Base-by-base conservation (phyloP, 2,113 vertebrate species). In the Hyaena hyaena region DNA sequence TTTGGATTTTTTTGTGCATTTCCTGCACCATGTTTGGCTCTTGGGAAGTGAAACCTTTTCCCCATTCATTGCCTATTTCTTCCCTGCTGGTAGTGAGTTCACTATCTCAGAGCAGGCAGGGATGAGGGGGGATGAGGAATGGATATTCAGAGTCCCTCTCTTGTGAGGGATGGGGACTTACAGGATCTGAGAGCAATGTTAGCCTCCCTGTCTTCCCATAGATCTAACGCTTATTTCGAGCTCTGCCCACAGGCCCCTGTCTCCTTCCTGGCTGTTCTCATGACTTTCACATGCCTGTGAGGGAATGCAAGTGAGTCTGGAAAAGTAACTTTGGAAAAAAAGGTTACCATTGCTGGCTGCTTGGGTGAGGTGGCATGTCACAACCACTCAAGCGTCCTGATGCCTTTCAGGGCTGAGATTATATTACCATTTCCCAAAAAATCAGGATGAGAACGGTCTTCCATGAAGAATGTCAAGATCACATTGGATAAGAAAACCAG, bases 241-340 rank as follows among this genome's bases (percentile, higher is more conserved):
- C 93, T 97, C 95, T 86, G 74, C 43, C 58, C 77, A 81, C 35
- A 7, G 19, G 5, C 48, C 31, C 74, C 2, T 87, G 35, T 55
- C 8, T 55, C 4, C 45, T 43, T 21, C 4, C 24, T 85, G 80
- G 24, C 74, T 94, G 6, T 63, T 98, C 83, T 93, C 0, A 0
- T 58, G n/a, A 63, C 55, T 85, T 31, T 7, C 43, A 95, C 35
- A 65, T 58, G 28, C 39, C 8, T 95, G 58, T 45, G 76, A 92
- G 93, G 82, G 85, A 88, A 88, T 16, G 26, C 31, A 65, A 21
- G 31, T 5, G 23, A 81, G 45, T 76, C 73, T 76, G 84, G 68
- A 66, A 96, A 90, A 98, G 88, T 50, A 90, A 66, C 58, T 50
- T 92, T 79, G 81, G n/a, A 58, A 88, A 97, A 76, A 48, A 45